These are phyloP conservation scores for Drosophila funebris DNA, from an alignment of 1,140 invertebrate genomes.

Conservation along the genomic window DNA sequence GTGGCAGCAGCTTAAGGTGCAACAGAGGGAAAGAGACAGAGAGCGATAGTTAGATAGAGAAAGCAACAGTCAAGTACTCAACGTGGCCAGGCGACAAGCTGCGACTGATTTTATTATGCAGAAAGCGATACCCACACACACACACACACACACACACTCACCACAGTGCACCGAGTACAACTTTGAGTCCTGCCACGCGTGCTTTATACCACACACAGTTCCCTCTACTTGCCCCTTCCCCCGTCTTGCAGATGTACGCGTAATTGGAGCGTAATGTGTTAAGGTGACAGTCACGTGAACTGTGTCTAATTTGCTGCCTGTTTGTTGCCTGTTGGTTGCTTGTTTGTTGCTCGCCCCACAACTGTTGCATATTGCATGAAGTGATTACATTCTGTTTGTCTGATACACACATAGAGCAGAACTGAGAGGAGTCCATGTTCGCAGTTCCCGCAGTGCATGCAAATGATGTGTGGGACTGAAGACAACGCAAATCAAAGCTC, in stretches of 20 bases:
- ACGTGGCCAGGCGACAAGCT: slow-evolving; percentile 47
- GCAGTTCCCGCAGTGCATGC: slow-evolving; percentile 40
- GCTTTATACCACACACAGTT: not conserved
- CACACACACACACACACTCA: not conserved
- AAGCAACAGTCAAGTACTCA: slow-evolving; percentile 17
- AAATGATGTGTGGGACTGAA: slow-evolving; percentile 45
- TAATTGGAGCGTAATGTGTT: slow-evolving; percentile 81
- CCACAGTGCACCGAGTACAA: no score
- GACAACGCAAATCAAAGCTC: slow-evolving; percentile 58
- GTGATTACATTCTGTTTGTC: slow-evolving; percentile 59
- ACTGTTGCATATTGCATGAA: slow-evolving; percentile 77
- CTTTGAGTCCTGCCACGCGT: not conserved
- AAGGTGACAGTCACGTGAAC: slow-evolving; percentile 77
- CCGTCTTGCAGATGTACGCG: slow-evolving; percentile 24
- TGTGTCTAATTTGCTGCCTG: slow-evolving; percentile 68
- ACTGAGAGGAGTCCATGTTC: not conserved
- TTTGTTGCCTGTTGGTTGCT: slow-evolving; percentile 56
- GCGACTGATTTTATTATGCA: slow-evolving; percentile 71
- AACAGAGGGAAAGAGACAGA: not conserved
- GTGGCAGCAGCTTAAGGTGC: slow-evolving; percentile 30
- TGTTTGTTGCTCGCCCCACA: slow-evolving; percentile 41
- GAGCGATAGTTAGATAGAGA: not conserved
- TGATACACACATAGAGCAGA: not conserved
- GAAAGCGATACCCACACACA: slow-evolving; percentile 52
- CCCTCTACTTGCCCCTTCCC: not conserved